Conservation (phyloP, 2,797 vertebrate genomes). For the Galagoides demidoff region DNA sequence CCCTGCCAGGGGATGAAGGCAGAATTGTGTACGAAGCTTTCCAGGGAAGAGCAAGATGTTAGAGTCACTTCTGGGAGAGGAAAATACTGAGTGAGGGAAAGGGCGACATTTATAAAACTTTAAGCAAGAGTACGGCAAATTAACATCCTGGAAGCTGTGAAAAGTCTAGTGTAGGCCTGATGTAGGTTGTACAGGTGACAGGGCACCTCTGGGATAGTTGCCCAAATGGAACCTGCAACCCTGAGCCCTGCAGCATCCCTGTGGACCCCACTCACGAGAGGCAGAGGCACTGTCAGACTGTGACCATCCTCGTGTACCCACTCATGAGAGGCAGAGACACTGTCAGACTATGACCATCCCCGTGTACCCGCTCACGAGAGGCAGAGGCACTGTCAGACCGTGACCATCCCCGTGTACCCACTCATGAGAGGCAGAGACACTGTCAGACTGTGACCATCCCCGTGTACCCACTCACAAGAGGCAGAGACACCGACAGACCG, state of each 20-base stretch:
- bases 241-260: background rate
- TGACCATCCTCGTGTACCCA: background rate
- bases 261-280: background rate
- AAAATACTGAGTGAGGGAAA: background rate
- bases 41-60: background rate
- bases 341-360: background rate
- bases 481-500: background rate
- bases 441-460: background rate
- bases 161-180: background rate
- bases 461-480: background rate
- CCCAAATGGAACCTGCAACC: background rate
- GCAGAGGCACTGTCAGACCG: background rate
- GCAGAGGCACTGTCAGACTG: background rate
- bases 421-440: background rate
- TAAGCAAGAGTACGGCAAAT: background rate
- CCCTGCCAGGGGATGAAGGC: background rate
- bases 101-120: background rate
- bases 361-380: background rate
- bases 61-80: background rate
- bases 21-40: conserved; percentile 1
- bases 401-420: background rate
- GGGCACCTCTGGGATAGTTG: background rate
- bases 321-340: background rate
- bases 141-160: background rate
- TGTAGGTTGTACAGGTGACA: background rate